Evolutionary conservation across 2,113 vertebrate species (phyloP).

Genomic region (Notarius lentiginosus): DNA sequence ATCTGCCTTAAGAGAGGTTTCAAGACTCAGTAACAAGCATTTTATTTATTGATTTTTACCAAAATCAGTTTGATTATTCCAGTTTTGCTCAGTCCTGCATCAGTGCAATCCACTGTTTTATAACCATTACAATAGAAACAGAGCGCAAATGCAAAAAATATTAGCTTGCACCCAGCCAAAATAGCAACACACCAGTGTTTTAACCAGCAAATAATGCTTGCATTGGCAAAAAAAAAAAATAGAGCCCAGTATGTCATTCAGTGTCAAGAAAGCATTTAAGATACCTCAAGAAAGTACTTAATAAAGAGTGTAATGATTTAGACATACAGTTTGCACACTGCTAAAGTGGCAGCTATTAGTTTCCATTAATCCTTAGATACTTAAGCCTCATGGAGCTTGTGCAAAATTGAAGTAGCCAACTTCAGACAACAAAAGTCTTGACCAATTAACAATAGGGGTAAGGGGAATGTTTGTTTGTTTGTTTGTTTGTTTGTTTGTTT

Average conservation of each 20-base stretch:
- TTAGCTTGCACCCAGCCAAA: neutral
- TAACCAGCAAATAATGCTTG: neutral
- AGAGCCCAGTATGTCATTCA: neutral
- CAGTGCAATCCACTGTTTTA: neutral
- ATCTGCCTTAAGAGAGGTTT: neutral
- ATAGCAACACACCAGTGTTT: neutral
- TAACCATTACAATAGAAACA: neutral
- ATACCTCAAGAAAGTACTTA: neutral
- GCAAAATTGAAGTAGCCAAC: neutral
- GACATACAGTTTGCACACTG: neutral
- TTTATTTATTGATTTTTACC: neutral
- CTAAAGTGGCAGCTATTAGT: neutral
- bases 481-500: neutral
- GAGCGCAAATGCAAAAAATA: neutral
- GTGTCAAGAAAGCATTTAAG: neutral
- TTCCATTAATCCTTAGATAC: neutral
- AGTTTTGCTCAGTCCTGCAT: neutral
- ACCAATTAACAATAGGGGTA: neutral
- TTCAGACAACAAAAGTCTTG: neutral
- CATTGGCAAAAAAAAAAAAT: neutral
- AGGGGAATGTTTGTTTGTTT: neutral
- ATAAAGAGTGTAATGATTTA: neutral
- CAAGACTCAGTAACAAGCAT: neutral
- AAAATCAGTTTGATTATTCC: neutral
- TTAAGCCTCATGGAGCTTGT: neutral